Percentiles rank a stretch among this genome's conserved stretches.
These are phyloP conservation scores for Diorhabda carinulata DNA, from an alignment of 1,140 invertebrate species.

Conservation along the genomic window DNA sequence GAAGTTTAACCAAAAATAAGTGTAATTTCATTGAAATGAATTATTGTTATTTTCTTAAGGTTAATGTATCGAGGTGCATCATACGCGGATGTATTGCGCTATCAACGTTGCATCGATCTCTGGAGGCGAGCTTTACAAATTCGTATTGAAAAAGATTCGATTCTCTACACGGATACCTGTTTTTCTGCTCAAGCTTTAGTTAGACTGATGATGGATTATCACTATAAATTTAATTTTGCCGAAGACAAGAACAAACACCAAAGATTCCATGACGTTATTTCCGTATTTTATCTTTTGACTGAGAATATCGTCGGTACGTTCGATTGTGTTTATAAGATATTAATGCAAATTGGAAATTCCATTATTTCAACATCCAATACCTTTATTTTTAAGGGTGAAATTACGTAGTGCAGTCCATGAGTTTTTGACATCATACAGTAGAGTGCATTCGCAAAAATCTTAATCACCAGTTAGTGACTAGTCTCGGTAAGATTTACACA, in stretches of 20 bases:
- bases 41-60: constrained; percentile 21
- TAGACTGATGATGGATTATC: constrained; percentile 72
- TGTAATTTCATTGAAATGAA: neutral
- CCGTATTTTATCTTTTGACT: constrained; percentile 65
- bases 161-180: constrained; percentile 70
- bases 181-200: constrained; percentile 77
- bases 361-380: too few relatives aligned
- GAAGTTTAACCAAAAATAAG: too few relatives aligned
- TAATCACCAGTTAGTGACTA: too few relatives aligned
- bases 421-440: too few relatives aligned
- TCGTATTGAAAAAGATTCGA: constrained; percentile 66
- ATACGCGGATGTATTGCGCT: constrained; percentile 79
- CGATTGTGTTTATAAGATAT: too few relatives aligned
- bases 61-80: constrained; percentile 68
- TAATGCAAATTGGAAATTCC: too few relatives aligned
- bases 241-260: constrained; percentile 59
- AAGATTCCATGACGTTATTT: constrained; percentile 66
- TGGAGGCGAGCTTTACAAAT: constrained; percentile 78
- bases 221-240: constrained; percentile 57
- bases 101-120: constrained; percentile 80
- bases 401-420: too few relatives aligned
- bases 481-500: too few relatives aligned
- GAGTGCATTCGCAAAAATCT: too few relatives aligned
- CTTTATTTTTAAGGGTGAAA: too few relatives aligned
- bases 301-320: constrained; percentile 51